Conservation (phyloP, 2,888 invertebrate species). For the Pseudeuparius sepicola region DNA sequence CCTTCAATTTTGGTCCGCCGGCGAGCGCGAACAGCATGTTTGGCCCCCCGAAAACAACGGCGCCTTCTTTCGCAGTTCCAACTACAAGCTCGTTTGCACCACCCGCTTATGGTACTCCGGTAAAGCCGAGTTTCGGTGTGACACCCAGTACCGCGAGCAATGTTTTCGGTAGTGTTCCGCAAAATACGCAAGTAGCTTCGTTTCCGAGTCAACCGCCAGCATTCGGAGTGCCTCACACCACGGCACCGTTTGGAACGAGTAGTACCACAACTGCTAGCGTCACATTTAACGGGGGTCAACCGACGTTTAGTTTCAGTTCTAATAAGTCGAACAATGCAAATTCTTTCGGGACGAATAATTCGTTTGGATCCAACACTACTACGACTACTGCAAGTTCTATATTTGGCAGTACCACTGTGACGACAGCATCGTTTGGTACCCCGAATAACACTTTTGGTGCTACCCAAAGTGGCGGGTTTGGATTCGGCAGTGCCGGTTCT, state of each 20-base stretch:
- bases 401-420: slow-evolving; percentile 1
- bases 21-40: too few relatives aligned
- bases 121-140: slow-evolving; percentile 12
- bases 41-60: too few relatives aligned
- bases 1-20: too few relatives aligned
- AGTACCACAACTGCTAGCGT: too few relatives aligned
- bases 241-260: too few relatives aligned
- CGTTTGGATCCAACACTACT: slow-evolving; percentile 2
- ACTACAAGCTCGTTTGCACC: too few relatives aligned
- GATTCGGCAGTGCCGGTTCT: slow-evolving; percentile 1
- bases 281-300: too few relatives aligned
- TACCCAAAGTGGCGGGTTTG: neutral
- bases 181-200: slow-evolving; percentile 8
- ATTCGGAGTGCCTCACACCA: slow-evolving; percentile 5
- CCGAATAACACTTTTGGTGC: too few relatives aligned
- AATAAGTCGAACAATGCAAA: too few relatives aligned
- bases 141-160: slow-evolving; percentile 4
- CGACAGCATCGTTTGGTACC: slow-evolving; percentile 2
- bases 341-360: slow-evolving; percentile 3
- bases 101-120: too few relatives aligned
- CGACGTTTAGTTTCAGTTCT: too few relatives aligned
- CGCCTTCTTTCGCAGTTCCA: too few relatives aligned
- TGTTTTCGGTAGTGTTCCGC: slow-evolving; percentile 7
- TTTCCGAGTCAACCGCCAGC: slow-evolving; percentile 1
- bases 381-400: neutral